These are phyloP conservation scores for Cataglyphis albicans DNA, from an alignment of 2,888 invertebrate species.

Conservation along the genomic window DNA sequence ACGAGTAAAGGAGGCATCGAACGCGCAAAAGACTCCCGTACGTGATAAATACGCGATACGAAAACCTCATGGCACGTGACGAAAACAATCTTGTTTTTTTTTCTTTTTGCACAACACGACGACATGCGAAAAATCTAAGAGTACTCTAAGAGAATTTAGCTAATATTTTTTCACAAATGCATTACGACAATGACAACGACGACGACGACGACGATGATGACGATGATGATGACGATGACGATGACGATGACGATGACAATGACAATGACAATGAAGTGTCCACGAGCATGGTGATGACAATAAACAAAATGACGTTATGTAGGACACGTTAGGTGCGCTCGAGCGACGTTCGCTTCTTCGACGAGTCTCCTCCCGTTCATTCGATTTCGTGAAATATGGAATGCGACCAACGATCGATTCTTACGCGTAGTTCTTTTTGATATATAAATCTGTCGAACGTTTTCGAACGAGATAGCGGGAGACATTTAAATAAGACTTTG, in stretches of 20 bases:
- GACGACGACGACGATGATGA: neutral
- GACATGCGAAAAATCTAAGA: neutral
- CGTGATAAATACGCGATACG: neutral
- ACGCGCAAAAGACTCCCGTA: neutral
- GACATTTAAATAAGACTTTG: neutral
- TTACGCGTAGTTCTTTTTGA: neutral
- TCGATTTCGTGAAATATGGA: slow-evolving; percentile 36
- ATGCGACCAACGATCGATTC: slow-evolving; percentile 28
- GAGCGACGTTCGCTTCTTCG: slow-evolving; percentile 17
- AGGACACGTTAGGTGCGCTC: slow-evolving; percentile 32
- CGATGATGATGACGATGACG: neutral
- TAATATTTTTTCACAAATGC: neutral
- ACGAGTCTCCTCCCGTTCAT: slow-evolving; percentile 17
- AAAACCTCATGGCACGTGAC: neutral
- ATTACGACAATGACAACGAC: neutral
- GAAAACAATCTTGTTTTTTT: neutral
- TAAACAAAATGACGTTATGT: slow-evolving; percentile 28
- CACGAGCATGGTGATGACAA: slow-evolving; percentile 29
- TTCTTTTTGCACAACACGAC: neutral
- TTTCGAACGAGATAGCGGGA: neutral
- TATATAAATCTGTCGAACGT: neutral
- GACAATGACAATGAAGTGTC: slow-evolving; percentile 7
- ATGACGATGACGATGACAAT: neutral
- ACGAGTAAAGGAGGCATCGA: slow-evolving; percentile 44
- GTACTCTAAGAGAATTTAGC: neutral